Percentiles rank a stretch among this genome's conserved stretches.
These are phyloP conservation scores for Cinclus cinclus DNA, from an alignment of 2,113 vertebrate genomes.

Conservation along the genomic window DNA sequence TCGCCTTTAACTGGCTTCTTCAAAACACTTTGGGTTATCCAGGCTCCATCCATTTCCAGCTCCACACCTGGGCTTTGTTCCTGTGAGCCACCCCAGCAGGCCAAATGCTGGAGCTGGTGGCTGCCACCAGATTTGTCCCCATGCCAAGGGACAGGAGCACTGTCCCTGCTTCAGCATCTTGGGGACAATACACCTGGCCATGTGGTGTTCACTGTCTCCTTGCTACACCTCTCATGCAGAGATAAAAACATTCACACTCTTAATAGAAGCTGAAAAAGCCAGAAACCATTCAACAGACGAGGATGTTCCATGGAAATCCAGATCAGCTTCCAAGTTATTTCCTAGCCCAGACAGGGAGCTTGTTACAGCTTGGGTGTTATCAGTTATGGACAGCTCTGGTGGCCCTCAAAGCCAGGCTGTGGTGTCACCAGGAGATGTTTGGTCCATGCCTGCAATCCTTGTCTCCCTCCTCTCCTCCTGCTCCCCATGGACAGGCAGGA, in stretches of 20 bases:
- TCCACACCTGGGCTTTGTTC: accelerated
- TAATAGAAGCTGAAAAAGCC: background rate
- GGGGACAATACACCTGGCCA: accelerated
- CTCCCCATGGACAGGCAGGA: background rate
- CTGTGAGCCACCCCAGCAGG: background rate
- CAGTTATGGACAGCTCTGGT: background rate
- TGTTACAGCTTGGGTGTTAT: background rate
- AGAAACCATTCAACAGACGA: background rate
- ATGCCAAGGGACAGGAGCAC: background rate
- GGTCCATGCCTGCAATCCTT: accelerated
- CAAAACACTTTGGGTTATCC: background rate
- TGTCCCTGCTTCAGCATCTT: accelerated
- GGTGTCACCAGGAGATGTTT: background rate
- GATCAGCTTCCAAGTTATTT: background rate
- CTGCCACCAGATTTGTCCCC: background rate
- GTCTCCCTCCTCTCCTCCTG: background rate
- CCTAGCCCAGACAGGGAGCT: background rate
- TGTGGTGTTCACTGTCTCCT: accelerated
- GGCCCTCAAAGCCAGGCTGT: background rate
- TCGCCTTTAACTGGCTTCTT: accelerated
- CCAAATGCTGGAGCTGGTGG: background rate
- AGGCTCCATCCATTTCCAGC: background rate
- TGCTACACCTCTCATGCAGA: background rate
- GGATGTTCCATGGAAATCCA: background rate
- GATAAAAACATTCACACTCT: background rate